These are phyloP conservation scores for Cynaeus angustus DNA, from an alignment of 2,888 invertebrate species.

Conservation along the genomic window DNA sequence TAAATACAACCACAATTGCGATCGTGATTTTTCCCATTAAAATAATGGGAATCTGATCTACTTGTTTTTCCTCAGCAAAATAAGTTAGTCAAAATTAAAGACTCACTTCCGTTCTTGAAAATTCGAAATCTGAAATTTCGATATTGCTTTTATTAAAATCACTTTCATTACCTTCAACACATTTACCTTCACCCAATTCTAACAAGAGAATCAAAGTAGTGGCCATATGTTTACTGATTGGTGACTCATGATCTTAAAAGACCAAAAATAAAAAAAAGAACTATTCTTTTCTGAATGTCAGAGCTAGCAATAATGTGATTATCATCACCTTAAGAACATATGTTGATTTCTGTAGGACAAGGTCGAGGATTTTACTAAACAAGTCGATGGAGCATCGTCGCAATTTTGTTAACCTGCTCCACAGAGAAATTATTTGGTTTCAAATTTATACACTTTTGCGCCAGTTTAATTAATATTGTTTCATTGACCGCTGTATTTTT, in stretches of 20 bases:
- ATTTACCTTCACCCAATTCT: slow-evolving; percentile 41
- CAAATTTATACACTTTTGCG: not conserved
- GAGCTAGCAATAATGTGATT: too few species aligned
- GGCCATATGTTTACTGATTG: slow-evolving; percentile 25
- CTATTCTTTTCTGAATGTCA: too few species aligned
- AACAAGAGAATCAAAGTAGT: slow-evolving; percentile 17
- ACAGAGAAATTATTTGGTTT: not conserved
- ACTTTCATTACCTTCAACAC: slow-evolving; percentile 40
- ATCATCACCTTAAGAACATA: too few species aligned
- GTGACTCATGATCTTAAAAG: slow-evolving; percentile 14
- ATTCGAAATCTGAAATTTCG: not conserved
- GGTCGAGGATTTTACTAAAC: too few species aligned
- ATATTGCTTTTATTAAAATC: slow-evolving; percentile 16
- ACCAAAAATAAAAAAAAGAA: too few species aligned
- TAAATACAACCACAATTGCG: slow-evolving; percentile 6
- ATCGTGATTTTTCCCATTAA: not conserved
- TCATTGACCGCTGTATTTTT: not conserved
- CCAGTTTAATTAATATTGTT: not conserved
- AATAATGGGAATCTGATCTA: too few species aligned
- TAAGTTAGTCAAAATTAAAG: too few species aligned
- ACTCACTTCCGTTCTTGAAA: too few species aligned
- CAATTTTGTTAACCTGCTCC: too few species aligned
- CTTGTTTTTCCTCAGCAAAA: too few species aligned
- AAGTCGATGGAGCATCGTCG: too few species aligned
- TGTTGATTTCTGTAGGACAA: too few species aligned